Evolutionary conservation across 2,113 vertebrate genomes (phyloP).

Genomic region (Carassius gibelio): DNA sequence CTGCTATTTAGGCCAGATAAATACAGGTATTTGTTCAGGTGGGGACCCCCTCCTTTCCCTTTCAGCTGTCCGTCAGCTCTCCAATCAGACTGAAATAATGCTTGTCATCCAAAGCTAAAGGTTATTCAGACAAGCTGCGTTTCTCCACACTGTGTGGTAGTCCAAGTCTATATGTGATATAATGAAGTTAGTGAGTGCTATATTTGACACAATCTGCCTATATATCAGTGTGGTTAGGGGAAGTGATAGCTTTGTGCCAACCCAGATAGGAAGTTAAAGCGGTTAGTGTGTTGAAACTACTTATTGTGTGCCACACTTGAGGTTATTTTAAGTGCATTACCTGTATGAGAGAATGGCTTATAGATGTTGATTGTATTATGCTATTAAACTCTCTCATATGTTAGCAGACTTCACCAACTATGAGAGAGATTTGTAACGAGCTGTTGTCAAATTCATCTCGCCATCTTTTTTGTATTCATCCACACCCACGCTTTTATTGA

Average conservation of each 20-base stretch:
- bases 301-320: background rate
- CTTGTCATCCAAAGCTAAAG: conserved; percentile 23
- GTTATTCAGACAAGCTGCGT: conserved; percentile 41
- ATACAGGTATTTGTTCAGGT: conserved; percentile 82
- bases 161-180: background rate
- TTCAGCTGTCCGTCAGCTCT: conserved; percentile 64
- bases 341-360: background rate
- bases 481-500: conserved; percentile 4
- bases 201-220: conserved; percentile 6
- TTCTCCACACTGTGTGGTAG: conserved; percentile 31
- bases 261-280: background rate
- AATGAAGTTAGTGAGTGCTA: conserved; percentile 26
- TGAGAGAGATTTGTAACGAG: background rate
- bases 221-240: background rate
- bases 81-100: conserved; percentile 59
- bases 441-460: background rate
- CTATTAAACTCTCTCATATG: background rate
- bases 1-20: conserved; percentile 77
- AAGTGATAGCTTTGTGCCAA: background rate
- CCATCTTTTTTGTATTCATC: background rate
- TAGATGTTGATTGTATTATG: background rate
- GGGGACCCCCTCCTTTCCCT: conserved; percentile 55
- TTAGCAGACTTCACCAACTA: background rate
- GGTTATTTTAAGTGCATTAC: background rate
- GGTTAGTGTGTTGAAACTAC: background rate